Conservation (phyloP, 2,113 vertebrate species). For the Delphinapterus leucas region DNA sequence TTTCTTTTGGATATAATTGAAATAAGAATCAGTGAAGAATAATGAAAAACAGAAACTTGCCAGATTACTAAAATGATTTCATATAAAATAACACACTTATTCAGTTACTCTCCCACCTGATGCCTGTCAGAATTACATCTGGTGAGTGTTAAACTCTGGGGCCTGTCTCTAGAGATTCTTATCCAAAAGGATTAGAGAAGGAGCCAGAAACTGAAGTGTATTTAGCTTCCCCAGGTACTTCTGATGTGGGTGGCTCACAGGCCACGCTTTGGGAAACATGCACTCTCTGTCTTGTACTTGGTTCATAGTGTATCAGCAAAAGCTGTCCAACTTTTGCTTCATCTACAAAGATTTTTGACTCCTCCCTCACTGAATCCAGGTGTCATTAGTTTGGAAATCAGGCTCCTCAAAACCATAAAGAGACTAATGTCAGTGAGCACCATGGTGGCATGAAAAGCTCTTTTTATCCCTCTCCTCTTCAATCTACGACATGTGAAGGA, state of each 20-base stretch:
- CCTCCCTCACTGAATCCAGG: neutral
- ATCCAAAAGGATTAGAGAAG: neutral
- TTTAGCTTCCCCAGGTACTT: neutral
- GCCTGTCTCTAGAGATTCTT: neutral
- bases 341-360: neutral
- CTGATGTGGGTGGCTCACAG: neutral
- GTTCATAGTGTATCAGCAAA: neutral
- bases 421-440: neutral
- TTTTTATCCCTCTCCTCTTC: neutral
- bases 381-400: neutral
- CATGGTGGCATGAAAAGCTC: neutral
- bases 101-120: neutral
- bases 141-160: neutral
- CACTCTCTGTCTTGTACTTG: neutral
- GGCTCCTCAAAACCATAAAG: neutral
- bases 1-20: constrained; percentile 21
- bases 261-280: neutral
- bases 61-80: constrained; percentile 4
- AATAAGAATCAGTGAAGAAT: neutral
- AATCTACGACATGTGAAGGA: neutral
- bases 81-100: neutral
- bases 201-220: neutral
- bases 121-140: neutral
- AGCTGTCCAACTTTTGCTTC: neutral
- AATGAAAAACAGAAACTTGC: constrained; percentile 7